Base-by-base conservation (phyloP, 2,113 vertebrate species). In the Archilochus colubris region DNA sequence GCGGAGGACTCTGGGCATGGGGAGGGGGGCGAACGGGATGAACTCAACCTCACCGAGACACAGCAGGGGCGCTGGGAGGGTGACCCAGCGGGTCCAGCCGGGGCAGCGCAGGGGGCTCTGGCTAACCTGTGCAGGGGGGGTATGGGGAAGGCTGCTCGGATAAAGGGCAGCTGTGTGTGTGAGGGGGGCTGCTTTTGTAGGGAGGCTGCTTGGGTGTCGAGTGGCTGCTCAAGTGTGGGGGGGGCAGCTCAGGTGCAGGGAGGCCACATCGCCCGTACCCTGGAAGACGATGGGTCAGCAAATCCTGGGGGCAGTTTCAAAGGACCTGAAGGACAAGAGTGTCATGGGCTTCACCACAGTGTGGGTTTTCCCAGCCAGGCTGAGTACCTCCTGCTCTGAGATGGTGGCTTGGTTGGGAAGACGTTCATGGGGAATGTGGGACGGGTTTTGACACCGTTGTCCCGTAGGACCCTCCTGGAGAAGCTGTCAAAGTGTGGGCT, bases 391-490 rank as follows among this genome's bases (percentile, higher is more conserved):
- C 51, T 14, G n/a, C 12, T 5, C 10, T 24, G 50, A 23, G 50
- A 22, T 50, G 50, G 12, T 10, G 50, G 20, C 2, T 15, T 4
- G 14, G 30, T 2, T 24, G 31, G 2, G 2, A 7, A 14, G n/a
- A 28, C 27, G 4, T 21, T 9, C 1, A 5, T 33, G 3, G 63
- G 1, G 20, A 11, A 3, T 11, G 2, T 6, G 1, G 76, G 11
- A 10, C 19, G 19, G 19, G 3, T 22, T 62, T 28, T 46, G 53
- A 3, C 9, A 1, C 43, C 9, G 20, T 11, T 11, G 22, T 74
- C 30, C 30, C 23, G 0, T n/a, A 25, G 14, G 38, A n/a, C 25
- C 30, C 53, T 14, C 22, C 28, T 10, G 1, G 48, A 15, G 48
- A 36, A 22, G 50, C 68, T 30, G 68, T 12, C 9, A n/a, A 8